phyloP scores from a whole-genome alignment of 53 echinoderm and acorn worm species.

The Temnopleurus reevesii region DNA sequence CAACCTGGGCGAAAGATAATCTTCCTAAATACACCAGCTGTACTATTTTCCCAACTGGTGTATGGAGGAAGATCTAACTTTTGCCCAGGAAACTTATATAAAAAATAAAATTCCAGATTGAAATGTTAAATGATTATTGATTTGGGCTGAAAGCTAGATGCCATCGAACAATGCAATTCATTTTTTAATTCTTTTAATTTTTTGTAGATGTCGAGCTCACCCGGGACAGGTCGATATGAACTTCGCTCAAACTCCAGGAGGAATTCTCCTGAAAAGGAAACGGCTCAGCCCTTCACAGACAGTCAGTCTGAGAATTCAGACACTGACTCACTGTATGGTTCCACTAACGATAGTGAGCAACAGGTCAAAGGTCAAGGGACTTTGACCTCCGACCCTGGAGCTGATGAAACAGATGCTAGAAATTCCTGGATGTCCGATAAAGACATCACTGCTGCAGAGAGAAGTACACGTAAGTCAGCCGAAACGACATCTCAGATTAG shows the following conservation, averaged over 20 bases:
- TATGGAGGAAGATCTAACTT: too few species aligned
- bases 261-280: background rate
- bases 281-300: background rate
- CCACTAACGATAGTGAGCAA: background rate
- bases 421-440: background rate
- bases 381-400: background rate
- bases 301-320: background rate
- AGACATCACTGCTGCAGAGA: background rate
- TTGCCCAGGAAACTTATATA: too few species aligned
- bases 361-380: background rate
- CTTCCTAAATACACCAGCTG: too few species aligned
- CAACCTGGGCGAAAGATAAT: too few species aligned
- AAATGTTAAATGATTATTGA: too few species aligned
- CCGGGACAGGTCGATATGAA: background rate
- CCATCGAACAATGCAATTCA: too few species aligned
- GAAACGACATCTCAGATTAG: background rate
- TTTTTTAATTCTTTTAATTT: background rate
- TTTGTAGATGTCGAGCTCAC: background rate
- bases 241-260: conserved; percentile 4
- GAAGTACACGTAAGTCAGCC: background rate
- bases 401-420: conserved; percentile 5
- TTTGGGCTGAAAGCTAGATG: too few species aligned
- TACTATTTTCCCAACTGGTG: too few species aligned
- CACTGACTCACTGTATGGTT: background rate
- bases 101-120: too few species aligned